Evolutionary conservation across 1,140 invertebrate genomes (phyloP).

Genomic region (Pristionchus pacificus): DNA sequence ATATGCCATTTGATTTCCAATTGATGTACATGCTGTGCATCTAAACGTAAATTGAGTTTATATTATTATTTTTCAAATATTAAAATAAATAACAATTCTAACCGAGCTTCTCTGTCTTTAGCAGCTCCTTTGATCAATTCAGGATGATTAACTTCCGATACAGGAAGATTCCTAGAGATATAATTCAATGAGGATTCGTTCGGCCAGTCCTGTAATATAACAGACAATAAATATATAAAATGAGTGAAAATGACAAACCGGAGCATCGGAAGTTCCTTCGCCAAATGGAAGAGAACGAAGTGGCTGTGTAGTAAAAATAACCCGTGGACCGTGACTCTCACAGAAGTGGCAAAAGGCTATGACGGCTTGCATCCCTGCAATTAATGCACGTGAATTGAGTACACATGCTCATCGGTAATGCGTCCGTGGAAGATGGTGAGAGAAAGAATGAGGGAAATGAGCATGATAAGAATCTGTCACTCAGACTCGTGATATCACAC

Average conservation of each 20-base stretch:
- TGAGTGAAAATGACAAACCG: background rate
- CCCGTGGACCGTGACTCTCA: slow-evolving; percentile 35
- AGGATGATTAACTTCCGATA: slow-evolving; percentile 14
- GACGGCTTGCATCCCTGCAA: slow-evolving; percentile 33
- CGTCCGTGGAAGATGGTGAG: background rate
- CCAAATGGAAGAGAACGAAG: slow-evolving; percentile 14
- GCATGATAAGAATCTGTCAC: background rate
- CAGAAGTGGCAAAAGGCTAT: slow-evolving; percentile 40
- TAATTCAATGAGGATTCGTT: background rate
- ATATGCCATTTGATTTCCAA: slow-evolving; percentile 18
- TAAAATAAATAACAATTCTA: slow-evolving; percentile 5
- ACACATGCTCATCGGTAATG: background rate
- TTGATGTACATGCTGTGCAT: slow-evolving; percentile 35
- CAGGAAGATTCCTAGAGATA: slow-evolving; percentile 8
- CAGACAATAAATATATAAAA: background rate
- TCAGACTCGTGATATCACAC: no score
- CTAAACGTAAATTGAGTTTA: slow-evolving; percentile 7
- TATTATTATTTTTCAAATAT: background rate
- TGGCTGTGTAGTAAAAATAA: slow-evolving; percentile 34
- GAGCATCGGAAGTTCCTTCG: background rate
- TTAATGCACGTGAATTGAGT: background rate
- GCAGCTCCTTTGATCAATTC: slow-evolving; percentile 6
- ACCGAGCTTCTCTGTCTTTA: slow-evolving; percentile 15
- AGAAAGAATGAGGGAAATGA: background rate
- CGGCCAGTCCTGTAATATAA: background rate